Conservation (phyloP, 2,113 vertebrate species). For the Kobus ellipsiprymnus region DNA sequence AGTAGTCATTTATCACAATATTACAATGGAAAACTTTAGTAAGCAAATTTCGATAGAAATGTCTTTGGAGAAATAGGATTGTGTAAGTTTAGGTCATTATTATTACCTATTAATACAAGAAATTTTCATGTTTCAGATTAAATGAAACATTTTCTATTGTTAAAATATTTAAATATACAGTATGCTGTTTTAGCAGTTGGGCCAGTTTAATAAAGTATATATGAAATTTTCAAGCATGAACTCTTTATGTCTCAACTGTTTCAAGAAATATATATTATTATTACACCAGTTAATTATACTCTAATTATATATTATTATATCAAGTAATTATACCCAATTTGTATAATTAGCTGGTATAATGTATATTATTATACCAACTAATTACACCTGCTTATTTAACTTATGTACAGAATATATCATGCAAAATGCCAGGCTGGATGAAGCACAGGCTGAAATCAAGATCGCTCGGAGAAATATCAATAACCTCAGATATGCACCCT, state of each 20-base stretch:
- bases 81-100: neutral
- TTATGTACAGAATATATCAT: neutral
- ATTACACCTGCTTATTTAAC: neutral
- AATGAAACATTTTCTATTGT: neutral
- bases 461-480: fast-evolving
- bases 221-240: neutral
- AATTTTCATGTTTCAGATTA: neutral
- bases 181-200: neutral
- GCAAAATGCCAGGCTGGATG: neutral
- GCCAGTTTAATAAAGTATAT: neutral
- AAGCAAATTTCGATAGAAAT: neutral
- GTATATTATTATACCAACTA: neutral
- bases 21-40: neutral
- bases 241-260: neutral
- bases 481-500: neutral
- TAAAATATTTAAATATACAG: neutral
- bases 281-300: neutral
- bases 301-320: neutral
- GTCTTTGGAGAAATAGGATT: neutral
- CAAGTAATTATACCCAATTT: neutral
- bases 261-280: neutral
- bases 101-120: neutral
- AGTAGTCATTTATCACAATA: neutral
- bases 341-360: neutral
- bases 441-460: neutral